Conservation (phyloP, 2,888 invertebrate species). For the Chelonus formosanus region DNA sequence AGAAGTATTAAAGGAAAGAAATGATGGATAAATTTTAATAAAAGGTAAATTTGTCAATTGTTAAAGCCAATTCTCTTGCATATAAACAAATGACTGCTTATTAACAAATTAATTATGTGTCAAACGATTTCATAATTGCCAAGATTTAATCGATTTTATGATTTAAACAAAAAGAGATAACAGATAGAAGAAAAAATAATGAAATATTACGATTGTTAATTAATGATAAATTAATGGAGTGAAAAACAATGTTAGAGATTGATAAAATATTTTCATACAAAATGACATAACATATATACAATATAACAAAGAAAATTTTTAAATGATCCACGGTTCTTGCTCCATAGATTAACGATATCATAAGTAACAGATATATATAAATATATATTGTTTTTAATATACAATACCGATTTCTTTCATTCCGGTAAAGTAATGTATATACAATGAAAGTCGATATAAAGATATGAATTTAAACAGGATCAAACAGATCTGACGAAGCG, state of each 20-base stretch:
- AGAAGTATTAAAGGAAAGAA: background rate
- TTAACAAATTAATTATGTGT: background rate
- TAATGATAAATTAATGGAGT: constrained; percentile 25
- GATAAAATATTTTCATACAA: constrained; percentile 42
- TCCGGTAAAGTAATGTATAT: background rate
- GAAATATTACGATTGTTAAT: background rate
- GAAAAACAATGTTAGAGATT: constrained; percentile 21
- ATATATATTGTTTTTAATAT: constrained; percentile 7
- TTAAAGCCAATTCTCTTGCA: background rate
- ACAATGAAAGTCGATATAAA: background rate
- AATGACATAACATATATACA: constrained; percentile 6
- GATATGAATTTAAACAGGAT: constrained; percentile 7
- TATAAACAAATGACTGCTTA: background rate
- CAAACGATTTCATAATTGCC: background rate
- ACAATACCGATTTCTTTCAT: constrained; percentile 4
- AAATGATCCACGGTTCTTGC: background rate
- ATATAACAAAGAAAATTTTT: background rate
- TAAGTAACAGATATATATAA: background rate
- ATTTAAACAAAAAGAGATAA: background rate
- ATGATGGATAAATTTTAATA: too few relatives aligned
- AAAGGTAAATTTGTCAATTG: background rate
- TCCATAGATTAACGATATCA: background rate
- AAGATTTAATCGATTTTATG: background rate
- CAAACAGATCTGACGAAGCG: constrained; percentile 5
- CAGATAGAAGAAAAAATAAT: constrained; percentile 1